Percentiles rank a stretch among this genome's conserved stretches.
Evolutionary conservation across 2,113 vertebrate genomes (phyloP).

Genomic region (Benthochromis sp.): DNA sequence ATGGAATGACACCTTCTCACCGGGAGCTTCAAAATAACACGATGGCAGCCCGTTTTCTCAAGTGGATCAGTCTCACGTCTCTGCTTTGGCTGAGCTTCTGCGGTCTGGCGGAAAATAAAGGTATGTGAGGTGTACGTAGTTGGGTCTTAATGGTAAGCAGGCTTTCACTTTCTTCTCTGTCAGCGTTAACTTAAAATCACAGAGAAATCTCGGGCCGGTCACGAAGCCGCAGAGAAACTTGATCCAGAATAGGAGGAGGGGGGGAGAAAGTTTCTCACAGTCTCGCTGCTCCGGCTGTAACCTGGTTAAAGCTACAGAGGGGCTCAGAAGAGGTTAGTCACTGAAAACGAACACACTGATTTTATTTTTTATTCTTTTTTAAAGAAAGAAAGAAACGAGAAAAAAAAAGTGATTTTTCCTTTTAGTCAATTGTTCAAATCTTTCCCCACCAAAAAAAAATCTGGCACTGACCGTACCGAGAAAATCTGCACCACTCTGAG

Average conservation of each 20-base stretch:
- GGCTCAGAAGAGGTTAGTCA: background rate
- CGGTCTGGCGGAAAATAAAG: constrained; percentile 66
- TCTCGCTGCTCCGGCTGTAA: background rate
- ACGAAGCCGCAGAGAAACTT: constrained; percentile 21
- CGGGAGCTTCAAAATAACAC: constrained; percentile 6
- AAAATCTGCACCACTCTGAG: background rate
- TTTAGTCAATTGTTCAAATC: background rate
- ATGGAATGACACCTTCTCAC: constrained; percentile 47
- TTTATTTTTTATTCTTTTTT: background rate
- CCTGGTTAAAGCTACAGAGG: background rate
- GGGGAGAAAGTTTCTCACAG: constrained; percentile 32
- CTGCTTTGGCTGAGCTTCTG: constrained; percentile 45
- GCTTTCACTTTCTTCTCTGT: background rate
- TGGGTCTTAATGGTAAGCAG: background rate
- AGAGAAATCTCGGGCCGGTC: background rate
- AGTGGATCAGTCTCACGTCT: constrained; percentile 53
- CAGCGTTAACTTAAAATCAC: background rate
- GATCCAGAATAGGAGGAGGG: background rate
- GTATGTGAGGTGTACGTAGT: constrained; percentile 43
- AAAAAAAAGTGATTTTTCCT: background rate
- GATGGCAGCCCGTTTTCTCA: constrained; percentile 53
- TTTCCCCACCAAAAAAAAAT: background rate
- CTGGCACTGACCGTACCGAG: background rate
- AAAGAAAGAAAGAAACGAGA: background rate
- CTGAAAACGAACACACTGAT: background rate